phyloP scores from a whole-genome alignment of 2,113 vertebrate species.

The Daubentonia madagascariensis region DNA sequence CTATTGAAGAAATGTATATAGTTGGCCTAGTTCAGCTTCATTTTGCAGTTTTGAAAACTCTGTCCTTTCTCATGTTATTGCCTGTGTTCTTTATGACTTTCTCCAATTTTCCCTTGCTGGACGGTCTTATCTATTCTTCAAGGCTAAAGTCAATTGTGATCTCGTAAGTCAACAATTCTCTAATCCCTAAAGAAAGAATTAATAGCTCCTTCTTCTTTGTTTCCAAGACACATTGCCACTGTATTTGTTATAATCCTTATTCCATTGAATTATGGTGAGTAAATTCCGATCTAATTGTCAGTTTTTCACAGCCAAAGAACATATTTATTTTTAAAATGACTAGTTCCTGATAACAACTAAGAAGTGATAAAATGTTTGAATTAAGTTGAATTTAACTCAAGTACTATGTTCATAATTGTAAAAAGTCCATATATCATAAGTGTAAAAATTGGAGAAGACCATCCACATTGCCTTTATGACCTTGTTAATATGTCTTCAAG shows the following conservation, averaged over 20 bases:
- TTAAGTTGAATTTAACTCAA: background rate
- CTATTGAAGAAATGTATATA: background rate
- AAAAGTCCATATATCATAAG: background rate
- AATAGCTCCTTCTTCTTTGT: background rate
- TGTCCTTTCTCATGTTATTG: background rate
- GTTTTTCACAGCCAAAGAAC: background rate
- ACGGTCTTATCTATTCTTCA: background rate
- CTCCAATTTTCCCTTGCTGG: background rate
- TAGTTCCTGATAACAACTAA: background rate
- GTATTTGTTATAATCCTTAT: background rate
- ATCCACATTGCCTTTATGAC: background rate
- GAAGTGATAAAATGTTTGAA: background rate
- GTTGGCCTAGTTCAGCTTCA: background rate
- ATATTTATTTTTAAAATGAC: background rate
- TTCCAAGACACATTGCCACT: background rate
- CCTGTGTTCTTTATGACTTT: background rate
- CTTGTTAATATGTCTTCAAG: background rate
- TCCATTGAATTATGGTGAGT: background rate
- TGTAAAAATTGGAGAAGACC: background rate
- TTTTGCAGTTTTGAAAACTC: background rate
- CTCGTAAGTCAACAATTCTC: background rate
- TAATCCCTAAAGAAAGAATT: background rate
- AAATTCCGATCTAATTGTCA: background rate
- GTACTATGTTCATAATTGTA: background rate
- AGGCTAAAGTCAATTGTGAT: background rate